These are phyloP conservation scores for Rhingia rostrata DNA, from an alignment of 2,888 invertebrate genomes.

Conservation along the genomic window DNA sequence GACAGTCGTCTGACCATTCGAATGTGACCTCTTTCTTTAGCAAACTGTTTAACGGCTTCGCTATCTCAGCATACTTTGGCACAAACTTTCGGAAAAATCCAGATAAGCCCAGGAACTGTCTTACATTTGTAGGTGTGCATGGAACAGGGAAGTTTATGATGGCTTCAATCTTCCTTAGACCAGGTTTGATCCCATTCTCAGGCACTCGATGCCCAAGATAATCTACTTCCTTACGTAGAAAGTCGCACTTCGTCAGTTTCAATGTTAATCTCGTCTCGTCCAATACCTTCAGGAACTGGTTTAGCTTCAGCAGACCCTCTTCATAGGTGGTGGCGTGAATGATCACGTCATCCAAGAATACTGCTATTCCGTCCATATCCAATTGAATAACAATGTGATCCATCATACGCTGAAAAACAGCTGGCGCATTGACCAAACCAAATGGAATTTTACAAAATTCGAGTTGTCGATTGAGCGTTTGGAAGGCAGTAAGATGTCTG, in stretches of 20 bases:
- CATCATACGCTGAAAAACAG: constrained; percentile 1
- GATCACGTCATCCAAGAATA: no score
- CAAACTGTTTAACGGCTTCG: constrained; percentile 9
- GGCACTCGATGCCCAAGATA: neutral
- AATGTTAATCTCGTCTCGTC: neutral
- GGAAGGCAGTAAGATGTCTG: neutral
- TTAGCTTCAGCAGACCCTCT: neutral
- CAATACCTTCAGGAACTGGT: neutral
- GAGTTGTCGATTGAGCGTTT: no score
- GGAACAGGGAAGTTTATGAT: neutral
- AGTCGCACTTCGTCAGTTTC: constrained; percentile 4
- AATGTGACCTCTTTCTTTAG: constrained; percentile 8
- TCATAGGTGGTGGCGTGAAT: no score
- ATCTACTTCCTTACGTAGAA: neutral
- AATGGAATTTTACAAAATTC: no score
- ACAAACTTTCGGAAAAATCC: neutral
- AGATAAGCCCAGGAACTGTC: no score
- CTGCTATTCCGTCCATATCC: no score
- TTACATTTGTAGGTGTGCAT: neutral
- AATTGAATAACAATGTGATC: neutral
- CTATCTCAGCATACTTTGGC: constrained; percentile 3
- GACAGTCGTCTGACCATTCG: constrained; percentile 3
- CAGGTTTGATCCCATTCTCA: neutral
- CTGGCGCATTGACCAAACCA: neutral
- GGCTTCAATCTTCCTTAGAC: neutral